Evolutionary conservation across 2,888 invertebrate genomes (phyloP).

Genomic region (Petrolisthes cinctipes): DNA sequence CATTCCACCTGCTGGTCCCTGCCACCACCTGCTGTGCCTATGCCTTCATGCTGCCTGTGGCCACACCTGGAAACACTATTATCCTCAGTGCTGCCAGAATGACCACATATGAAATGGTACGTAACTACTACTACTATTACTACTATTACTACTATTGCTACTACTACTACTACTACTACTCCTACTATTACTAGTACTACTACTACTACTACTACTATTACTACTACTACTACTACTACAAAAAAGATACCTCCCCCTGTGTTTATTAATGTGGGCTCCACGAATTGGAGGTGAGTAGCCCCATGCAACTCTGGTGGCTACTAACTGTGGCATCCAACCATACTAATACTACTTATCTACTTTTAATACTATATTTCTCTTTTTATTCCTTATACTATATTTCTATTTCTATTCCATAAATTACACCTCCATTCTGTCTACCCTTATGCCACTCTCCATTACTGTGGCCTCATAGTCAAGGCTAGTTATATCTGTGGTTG

Average conservation of each 20-base stretch:
- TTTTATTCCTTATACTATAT: background rate
- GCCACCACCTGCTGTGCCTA: conserved; percentile 71
- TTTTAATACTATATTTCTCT: too few relatives aligned
- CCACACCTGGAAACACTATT: conserved; percentile 73
- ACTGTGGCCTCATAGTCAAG: too few relatives aligned
- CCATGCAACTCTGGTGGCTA: too few relatives aligned
- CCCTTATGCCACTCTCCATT: background rate
- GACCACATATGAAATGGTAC: conserved; percentile 67
- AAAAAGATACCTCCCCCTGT: too few relatives aligned
- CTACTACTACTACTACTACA: background rate
- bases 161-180: background rate
- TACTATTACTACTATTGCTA: background rate
- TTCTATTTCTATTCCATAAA: background rate
- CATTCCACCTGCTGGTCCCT: conserved; percentile 71
- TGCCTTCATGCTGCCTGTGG: conserved; percentile 73
- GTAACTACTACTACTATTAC: background rate
- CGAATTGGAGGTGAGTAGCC: too few relatives aligned
- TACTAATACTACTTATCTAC: background rate
- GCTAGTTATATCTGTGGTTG: too few relatives aligned
- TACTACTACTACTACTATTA: background rate
- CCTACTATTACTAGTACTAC: background rate
- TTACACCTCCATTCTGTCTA: background rate
- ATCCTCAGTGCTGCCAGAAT: conserved; percentile 69
- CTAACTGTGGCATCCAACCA: too few relatives aligned
- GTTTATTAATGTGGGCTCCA: too few relatives aligned